Evolutionary conservation across 2,888 invertebrate species (phyloP), one percentile per base, ranked within the genome.

Genomic region (Chrysolina americana): DNA sequence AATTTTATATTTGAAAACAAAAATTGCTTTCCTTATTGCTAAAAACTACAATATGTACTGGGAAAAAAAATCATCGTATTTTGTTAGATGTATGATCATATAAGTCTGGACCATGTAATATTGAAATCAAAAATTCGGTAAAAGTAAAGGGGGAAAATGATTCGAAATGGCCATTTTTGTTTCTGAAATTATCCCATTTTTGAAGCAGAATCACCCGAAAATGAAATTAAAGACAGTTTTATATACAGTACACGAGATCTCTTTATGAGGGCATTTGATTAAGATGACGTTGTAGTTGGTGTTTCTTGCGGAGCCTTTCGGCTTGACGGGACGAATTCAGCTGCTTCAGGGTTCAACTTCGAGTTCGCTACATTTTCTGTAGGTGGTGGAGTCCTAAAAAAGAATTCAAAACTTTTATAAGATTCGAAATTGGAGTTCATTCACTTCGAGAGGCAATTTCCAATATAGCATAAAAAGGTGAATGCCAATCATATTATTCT

Each of bases 331-430:
- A 96, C 92, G 84, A 96, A 96, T 89, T 96, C 96, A 0, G 94
- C 95, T 0, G 96, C 96, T 80, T 96, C 90, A 0, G 96, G 96
- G 89, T 96, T 96, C 74, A 96, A 89, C 53, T 93, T 93, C 72
- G 87, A 87, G 69, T 94, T 94, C 86, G 94, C 90, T 2, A 92
- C 90, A 68, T 85, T 83, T 70, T 87, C 86, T 48, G 80, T 65
- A 23, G 78, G 70, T 48, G 78, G 64, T 63, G 74, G 63, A 64
- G 70, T 64, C 63, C 76, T 79, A 62, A 13, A 78, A 73, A 56
- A 47, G 23, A 1, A 66, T 53, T 53, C 13, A 53, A 19, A 53
- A 53, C 19, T 44, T 28, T 36, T 36, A 36, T 36, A 36, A 36
- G 8, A 36, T 8, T 36, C 8, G 36, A 36, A 6, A 36, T 8